Conservation (phyloP, 2,113 vertebrate genomes). For the Mystacornis crossleyi region DNA sequence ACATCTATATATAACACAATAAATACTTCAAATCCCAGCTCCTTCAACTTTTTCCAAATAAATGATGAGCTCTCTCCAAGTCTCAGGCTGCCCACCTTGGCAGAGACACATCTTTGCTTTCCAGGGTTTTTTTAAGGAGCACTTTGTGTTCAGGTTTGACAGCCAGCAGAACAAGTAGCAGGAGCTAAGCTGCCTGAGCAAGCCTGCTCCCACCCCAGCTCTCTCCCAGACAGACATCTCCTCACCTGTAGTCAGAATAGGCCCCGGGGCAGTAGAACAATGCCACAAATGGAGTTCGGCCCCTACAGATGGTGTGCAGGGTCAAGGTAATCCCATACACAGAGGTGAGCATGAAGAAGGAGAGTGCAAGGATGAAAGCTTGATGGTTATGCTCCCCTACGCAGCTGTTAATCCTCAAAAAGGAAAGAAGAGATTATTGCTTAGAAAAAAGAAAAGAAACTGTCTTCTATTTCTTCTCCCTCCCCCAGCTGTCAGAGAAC, state of each 20-base stretch:
- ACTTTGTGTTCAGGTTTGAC: background rate
- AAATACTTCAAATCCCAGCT: background rate
- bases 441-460: background rate
- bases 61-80: fast-evolving
- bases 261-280: slow-evolving; percentile 94
- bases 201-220: background rate
- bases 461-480: background rate
- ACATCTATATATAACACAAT: background rate
- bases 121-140: background rate
- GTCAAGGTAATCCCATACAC: slow-evolving; percentile 90
- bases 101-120: background rate
- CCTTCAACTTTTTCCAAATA: background rate
- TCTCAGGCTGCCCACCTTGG: background rate
- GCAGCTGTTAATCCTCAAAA: slow-evolving; percentile 95
- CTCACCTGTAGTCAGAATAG: slow-evolving; percentile 91
- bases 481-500: background rate
- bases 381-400: slow-evolving; percentile 94
- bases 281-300: slow-evolving; percentile 77
- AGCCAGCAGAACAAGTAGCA: background rate
- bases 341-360: slow-evolving; percentile 90
- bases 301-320: slow-evolving; percentile 85
- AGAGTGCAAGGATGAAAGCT: slow-evolving; percentile 90
- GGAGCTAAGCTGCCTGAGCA: background rate
- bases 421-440: slow-evolving; percentile 21
- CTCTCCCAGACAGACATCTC: background rate